Percentiles rank a stretch among this genome's conserved stretches.
These are phyloP conservation scores for Agelaius phoeniceus DNA, from an alignment of 2,113 vertebrate genomes.

Conservation along the genomic window DNA sequence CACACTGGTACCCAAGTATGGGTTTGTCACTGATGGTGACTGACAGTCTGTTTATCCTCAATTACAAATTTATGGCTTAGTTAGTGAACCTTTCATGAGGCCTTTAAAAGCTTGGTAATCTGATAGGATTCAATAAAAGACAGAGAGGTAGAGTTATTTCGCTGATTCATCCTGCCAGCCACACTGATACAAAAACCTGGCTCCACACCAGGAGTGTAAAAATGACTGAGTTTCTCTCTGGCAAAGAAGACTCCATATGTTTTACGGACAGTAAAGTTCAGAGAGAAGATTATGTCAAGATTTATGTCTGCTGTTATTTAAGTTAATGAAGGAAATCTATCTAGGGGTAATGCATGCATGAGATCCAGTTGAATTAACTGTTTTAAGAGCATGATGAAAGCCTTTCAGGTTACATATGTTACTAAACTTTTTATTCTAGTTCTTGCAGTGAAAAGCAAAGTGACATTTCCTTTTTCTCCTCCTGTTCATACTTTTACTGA, in stretches of 20 bases:
- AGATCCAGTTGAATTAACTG: slow-evolving; percentile 24
- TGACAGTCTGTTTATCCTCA: background rate
- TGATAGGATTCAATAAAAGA: background rate
- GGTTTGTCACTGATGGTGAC: background rate
- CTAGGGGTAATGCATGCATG: background rate
- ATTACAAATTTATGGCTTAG: background rate
- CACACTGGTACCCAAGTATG: background rate
- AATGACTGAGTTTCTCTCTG: slow-evolving; percentile 18
- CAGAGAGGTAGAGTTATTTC: background rate
- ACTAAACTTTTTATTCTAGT: background rate
- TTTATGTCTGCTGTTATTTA: slow-evolving; percentile 52
- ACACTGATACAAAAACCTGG: background rate
- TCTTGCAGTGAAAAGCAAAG: background rate
- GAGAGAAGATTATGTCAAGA: slow-evolving; percentile 50
- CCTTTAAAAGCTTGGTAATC: background rate
- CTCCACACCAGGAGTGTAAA: background rate
- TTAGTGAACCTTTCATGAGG: background rate
- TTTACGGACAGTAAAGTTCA: slow-evolving; percentile 57
- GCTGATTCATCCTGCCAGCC: background rate
- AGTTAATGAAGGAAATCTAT: slow-evolving; percentile 58
- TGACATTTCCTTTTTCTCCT: background rate
- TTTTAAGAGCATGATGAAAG: slow-evolving; percentile 16
- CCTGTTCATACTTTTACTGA: background rate
- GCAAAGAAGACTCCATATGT: slow-evolving; percentile 26
- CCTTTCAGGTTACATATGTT: background rate